These are phyloP conservation scores for Spondyliosoma cantharus DNA, from an alignment of 2,797 vertebrate species.

Conservation along the genomic window DNA sequence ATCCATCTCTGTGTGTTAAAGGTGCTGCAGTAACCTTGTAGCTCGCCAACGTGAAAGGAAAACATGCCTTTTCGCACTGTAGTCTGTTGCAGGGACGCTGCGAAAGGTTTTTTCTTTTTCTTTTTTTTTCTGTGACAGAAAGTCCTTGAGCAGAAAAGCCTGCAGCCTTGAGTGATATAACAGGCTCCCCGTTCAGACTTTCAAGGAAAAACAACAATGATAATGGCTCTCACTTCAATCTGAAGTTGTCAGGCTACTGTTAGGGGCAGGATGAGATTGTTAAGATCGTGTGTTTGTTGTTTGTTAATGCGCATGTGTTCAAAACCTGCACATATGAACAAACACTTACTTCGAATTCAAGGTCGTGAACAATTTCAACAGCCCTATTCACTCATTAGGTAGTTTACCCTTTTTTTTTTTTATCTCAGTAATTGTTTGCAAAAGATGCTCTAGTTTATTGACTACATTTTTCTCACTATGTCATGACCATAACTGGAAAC, in stretches of 20 bases:
- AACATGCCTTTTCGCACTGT: constrained; percentile 50
- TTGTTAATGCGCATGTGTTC: neutral
- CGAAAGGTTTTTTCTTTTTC: constrained; percentile 36
- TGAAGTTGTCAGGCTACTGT: neutral
- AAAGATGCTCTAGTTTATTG: neutral
- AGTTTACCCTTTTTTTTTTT: neutral
- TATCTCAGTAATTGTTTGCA: neutral
- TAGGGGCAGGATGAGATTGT: neutral
- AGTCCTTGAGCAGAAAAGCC: constrained; percentile 72
- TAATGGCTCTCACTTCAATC: constrained; percentile 14
- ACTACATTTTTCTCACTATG: neutral
- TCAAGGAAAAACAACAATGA: neutral
- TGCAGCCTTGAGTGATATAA: constrained; percentile 63
- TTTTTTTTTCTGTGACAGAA: constrained; percentile 45
- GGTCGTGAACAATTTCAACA: neutral
- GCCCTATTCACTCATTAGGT: no score
- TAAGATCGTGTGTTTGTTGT: neutral
- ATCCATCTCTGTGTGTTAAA: constrained; percentile 41
- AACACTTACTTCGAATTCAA: neutral
- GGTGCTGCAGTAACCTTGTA: constrained; percentile 62
- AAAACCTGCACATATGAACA: neutral
- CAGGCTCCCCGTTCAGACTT: constrained; percentile 55
- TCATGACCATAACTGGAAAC: neutral
- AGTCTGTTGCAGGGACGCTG: constrained; percentile 62
- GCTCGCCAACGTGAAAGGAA: constrained; percentile 44